Evolutionary conservation across 2,113 vertebrate species (phyloP).

Genomic region (Centropus bengalensis): DNA sequence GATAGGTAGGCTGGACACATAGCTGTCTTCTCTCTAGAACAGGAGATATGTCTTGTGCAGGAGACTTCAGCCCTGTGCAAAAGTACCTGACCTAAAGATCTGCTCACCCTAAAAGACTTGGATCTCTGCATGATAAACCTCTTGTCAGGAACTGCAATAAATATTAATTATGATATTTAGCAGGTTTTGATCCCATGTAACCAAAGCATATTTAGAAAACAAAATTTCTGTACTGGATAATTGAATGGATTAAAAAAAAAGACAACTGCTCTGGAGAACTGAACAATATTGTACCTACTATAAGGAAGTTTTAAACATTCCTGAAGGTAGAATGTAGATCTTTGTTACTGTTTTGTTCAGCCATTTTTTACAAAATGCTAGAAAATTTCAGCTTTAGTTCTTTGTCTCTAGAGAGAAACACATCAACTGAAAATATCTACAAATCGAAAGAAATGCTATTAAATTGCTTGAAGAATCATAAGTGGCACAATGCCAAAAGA

Average conservation of each 20-base stretch:
- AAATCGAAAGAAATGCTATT: background rate
- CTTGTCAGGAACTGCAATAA: background rate
- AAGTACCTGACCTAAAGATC: background rate
- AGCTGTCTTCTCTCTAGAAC: background rate
- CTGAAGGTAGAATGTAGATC: background rate
- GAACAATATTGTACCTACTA: background rate
- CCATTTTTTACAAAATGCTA: constrained; percentile 5
- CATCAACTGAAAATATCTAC: background rate
- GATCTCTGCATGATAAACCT: background rate
- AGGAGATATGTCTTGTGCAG: background rate
- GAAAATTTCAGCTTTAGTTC: constrained; percentile 19
- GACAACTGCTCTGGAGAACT: background rate
- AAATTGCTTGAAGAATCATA: background rate
- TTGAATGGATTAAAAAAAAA: background rate
- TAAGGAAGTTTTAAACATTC: background rate
- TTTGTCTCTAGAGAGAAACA: background rate
- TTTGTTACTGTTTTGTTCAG: background rate
- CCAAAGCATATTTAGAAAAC: background rate
- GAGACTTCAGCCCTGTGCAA: background rate
- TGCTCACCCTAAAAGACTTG: background rate
- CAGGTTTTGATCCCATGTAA: background rate
- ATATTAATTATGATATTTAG: background rate
- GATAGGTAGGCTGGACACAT: background rate
- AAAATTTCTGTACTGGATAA: background rate
- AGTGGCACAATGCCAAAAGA: background rate